Evolutionary conservation across 2,113 vertebrate genomes (phyloP).

Genomic region (Crotalus tigris): DNA sequence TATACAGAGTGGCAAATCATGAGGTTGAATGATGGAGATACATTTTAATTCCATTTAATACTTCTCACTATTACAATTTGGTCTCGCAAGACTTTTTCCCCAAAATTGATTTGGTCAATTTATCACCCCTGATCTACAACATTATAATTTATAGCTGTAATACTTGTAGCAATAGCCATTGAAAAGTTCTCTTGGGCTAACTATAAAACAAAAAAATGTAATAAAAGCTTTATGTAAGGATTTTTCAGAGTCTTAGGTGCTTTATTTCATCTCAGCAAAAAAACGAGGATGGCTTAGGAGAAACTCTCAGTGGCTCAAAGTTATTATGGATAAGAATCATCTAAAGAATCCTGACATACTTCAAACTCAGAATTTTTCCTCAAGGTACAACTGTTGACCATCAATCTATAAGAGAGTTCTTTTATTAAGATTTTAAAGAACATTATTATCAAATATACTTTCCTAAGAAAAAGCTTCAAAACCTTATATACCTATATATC

Average conservation of each 20-base stretch:
- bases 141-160: neutral
- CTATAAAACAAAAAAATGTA: neutral
- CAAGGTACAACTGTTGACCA: neutral
- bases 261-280: neutral
- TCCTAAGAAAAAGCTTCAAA: neutral
- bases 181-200: neutral
- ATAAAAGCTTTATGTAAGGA: slow-evolving; percentile 10
- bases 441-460: neutral
- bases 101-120: neutral
- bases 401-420: neutral
- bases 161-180: neutral
- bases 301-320: neutral
- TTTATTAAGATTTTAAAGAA: neutral
- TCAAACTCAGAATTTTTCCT: neutral
- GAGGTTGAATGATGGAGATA: neutral
- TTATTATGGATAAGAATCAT: neutral
- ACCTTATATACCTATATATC: neutral
- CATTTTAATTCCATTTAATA: neutral
- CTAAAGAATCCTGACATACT: neutral
- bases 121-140: neutral
- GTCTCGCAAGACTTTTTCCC: neutral
- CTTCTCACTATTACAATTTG: neutral
- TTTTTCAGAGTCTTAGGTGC: neutral
- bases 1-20: neutral
- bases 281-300: neutral